Evolutionary conservation across 1,140 invertebrate genomes (phyloP), one percentile per base, ranked within the genome.

Genomic region (Drosophila nigromelanica): DNA sequence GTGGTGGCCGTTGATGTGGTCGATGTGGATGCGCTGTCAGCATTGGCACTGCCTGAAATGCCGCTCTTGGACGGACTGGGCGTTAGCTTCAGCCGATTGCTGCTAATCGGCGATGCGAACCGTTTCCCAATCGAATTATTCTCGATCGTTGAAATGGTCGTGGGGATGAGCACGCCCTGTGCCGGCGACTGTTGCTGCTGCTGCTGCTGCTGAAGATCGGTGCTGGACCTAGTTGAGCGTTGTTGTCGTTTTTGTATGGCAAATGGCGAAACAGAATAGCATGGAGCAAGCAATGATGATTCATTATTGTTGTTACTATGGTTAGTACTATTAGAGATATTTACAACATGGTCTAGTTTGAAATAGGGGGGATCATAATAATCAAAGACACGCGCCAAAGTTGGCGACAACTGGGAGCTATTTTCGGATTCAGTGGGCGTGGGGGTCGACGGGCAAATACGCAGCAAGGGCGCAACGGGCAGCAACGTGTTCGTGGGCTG

Each of bases 251-350:
- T 77, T 78, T 66, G 66, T 73, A 89, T 83, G 83, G 83, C 50
- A 77, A 72, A 89, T 89, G 73, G 60, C 73, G 73, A 76, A 76
- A 76, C 73, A 72, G 68, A 76, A 72, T 72, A 76, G 73, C 68
- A 81, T 81, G 89, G 89, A 89, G 85, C 89, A 90, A 90, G 89
- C 89, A 90, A 86, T 90, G 89, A 89, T 80, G 85, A 80, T 73
- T 82, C 70, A 86, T 89, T 89, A 90, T 89, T 82, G 63, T 80
- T 78, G 75, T 90, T 80, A 87, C 87, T 78, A 83, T 87, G 87
- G 73, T 90, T 90, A 90, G 89, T 90, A 87, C 83, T 87, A 90
- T 81, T 81, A 89, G 68, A 81, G 40, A 80, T 85, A 90, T 89
- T 77, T 85, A 90, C 77, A 90, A 66, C 76, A 78, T 73, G 87